Conservation (phyloP, 2,888 invertebrate genomes). For the Microctonus hyperodae region DNA sequence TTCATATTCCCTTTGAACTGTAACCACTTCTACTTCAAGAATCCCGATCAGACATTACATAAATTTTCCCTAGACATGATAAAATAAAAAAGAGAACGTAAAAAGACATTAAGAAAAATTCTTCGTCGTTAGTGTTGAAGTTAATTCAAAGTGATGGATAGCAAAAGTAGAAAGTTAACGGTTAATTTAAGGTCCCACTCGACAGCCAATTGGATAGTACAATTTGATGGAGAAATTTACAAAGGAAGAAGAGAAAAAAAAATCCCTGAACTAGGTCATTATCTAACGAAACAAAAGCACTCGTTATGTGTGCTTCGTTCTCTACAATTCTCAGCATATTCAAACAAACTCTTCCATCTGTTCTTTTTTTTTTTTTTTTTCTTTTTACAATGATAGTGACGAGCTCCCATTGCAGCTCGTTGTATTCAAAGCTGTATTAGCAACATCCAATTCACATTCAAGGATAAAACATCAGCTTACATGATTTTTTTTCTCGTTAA, state of each 20-base stretch:
- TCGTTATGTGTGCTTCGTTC: not conserved
- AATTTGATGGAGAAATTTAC: not conserved
- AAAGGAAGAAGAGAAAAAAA: not conserved
- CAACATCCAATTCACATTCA: not conserved
- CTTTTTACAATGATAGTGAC: not conserved
- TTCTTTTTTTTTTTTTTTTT: not conserved
- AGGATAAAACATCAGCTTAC: not conserved
- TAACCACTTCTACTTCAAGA: not conserved
- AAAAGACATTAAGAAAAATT: not conserved
- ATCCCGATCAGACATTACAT: not conserved
- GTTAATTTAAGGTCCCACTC: not conserved
- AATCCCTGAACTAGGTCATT: not conserved
- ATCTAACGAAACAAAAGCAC: conserved; percentile 4
- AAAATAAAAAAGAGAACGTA: not conserved
- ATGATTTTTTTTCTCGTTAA: too few species aligned
- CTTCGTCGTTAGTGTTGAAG: not conserved
- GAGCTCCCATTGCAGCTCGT: not conserved
- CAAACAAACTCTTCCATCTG: not conserved
- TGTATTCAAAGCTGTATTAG: not conserved
- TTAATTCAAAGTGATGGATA: not conserved
- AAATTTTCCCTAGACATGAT: not conserved
- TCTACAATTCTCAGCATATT: not conserved
- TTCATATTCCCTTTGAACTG: too few species aligned
- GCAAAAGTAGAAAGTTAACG: not conserved
- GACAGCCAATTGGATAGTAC: conserved; percentile 4